Conservation (phyloP, 2,888 invertebrate genomes). For the Lochmaea crataegi region DNA sequence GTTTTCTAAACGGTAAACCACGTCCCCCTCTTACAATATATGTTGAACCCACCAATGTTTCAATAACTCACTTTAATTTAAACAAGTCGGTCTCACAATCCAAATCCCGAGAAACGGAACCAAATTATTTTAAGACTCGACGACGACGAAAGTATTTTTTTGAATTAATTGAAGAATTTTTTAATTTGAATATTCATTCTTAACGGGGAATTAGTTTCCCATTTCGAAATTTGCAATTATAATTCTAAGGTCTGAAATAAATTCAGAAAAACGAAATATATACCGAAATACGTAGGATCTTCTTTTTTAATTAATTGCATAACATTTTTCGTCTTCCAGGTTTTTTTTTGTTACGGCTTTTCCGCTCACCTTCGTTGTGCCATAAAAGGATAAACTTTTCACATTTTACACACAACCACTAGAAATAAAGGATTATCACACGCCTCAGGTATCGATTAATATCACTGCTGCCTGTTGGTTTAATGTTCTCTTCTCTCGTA, state of each 20-base stretch:
- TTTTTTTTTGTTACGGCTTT: background rate
- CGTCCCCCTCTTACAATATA: background rate
- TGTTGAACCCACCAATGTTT: background rate
- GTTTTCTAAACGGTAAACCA: too few relatives aligned
- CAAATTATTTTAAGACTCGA: background rate
- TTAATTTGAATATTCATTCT: conserved; percentile 5
- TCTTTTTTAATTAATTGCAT: background rate
- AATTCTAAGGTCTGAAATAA: background rate
- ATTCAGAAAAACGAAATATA: background rate
- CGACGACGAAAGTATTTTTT: background rate
- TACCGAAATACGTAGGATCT: background rate
- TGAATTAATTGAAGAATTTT: background rate
- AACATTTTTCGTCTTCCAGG: background rate
- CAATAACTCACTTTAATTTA: too few relatives aligned
- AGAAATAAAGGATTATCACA: too few relatives aligned
- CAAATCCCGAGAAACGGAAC: background rate
- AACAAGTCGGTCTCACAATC: too few relatives aligned
- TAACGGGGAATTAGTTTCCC: background rate
- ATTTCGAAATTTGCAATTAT: background rate
- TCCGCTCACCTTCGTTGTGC: background rate
- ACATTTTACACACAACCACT: too few relatives aligned
- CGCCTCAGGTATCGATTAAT: too few relatives aligned
- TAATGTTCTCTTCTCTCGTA: too few relatives aligned
- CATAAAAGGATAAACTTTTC: too few relatives aligned
- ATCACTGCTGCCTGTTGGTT: too few relatives aligned